These are phyloP conservation scores for Cerceris rybyensis DNA, from an alignment of 2,888 invertebrate species.

Conservation along the genomic window DNA sequence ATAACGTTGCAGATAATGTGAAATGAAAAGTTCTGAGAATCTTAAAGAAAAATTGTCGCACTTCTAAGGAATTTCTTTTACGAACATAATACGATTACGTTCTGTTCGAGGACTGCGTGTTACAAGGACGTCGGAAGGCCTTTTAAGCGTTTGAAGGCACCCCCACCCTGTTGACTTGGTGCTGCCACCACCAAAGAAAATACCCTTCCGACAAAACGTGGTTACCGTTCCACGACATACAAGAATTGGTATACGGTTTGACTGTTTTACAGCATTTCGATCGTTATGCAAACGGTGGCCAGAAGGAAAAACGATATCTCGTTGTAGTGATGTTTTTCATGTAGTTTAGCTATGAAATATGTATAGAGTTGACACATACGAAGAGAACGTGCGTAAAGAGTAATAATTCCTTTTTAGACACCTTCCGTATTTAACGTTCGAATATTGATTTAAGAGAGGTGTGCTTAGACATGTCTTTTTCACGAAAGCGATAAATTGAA, in stretches of 20 bases:
- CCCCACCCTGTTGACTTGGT: constrained; percentile 59
- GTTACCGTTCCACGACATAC: constrained; percentile 43
- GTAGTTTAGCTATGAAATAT: neutral
- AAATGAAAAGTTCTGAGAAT: neutral
- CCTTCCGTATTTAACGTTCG: neutral
- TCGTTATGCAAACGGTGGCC: constrained; percentile 42
- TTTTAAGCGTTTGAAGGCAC: constrained; percentile 76
- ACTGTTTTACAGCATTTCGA: constrained; percentile 54
- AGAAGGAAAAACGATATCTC: constrained; percentile 14
- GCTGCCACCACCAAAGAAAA: constrained; percentile 61
- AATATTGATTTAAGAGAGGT: no score
- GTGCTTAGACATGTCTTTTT: no score
- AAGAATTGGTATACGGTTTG: constrained; percentile 47
- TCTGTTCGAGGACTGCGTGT: constrained; percentile 76
- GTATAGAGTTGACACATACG: neutral
- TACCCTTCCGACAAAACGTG: constrained; percentile 54
- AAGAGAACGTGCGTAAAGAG: neutral
- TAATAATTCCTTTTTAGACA: no score
- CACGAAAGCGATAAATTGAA: no score
- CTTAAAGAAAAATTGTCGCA: constrained; percentile 20
- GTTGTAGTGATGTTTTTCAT: neutral
- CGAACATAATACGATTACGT: constrained; percentile 53
- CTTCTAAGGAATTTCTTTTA: constrained; percentile 36
- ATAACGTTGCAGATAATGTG: neutral
- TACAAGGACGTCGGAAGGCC: constrained; percentile 75